Base-by-base conservation (phyloP, 2,797 vertebrate genomes). In the Chelonia mydas region DNA sequence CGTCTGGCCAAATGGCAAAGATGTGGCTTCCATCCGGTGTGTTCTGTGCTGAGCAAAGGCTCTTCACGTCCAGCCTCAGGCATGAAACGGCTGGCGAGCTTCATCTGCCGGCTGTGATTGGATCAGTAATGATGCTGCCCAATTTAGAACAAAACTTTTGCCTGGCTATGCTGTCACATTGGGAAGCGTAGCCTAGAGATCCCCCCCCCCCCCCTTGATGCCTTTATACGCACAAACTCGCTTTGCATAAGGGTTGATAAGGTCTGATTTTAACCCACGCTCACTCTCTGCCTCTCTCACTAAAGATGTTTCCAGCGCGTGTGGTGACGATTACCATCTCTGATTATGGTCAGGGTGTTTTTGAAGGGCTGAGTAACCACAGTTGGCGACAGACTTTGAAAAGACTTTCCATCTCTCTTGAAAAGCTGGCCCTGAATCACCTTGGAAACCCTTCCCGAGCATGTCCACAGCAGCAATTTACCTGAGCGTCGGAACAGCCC, bases 61-160 rank as follows among this genome's bases (percentile, higher is more conserved):
- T 27, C 81, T 50, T 19, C 5, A 0, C 0, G 41, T 68, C 84
- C 94, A n/a, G 87, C 88, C 76, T 87, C 89, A 51, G 91, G 84
- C 1, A 0, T 1, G 74, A 49, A 21, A 17, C 1, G 61, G 83
- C 74, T 6, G 5, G 28, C 78, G 55, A 33, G 0, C 21, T 84
- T 47, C 2, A 0, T 5, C 57, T 23, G 79, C 84, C 92, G 90
- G 45, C 72, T 55, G 74, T 49, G 47, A 49, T 49, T 7, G 45
- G 45, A 13, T 15, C 45, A 77, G 21, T 41, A 21, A 72, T 6
- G 45, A 8, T 49, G 74, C 45, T 49, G 45, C 45, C 74, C 45
- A 16, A 16, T 17, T 49, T 28, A 77, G 45, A 25, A 49, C 45
- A 77, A 28, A 77, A 77, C 45, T 76, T 16, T 16, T 47, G 45